Base-by-base conservation (phyloP, 2,797 vertebrate genomes). In the Falco naumanni region DNA sequence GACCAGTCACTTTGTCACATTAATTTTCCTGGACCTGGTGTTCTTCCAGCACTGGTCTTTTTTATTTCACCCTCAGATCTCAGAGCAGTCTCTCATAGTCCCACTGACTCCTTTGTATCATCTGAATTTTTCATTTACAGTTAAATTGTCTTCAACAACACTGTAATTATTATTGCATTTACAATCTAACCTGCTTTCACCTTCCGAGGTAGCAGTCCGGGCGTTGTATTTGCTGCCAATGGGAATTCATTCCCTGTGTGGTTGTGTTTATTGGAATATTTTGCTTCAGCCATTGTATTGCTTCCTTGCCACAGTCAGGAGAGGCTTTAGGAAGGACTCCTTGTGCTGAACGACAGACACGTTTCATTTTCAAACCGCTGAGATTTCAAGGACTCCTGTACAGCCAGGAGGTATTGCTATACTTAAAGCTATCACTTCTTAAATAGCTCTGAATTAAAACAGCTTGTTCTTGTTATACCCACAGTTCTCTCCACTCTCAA, bases 331-430 rank as follows among this genome's bases (percentile, higher is more conserved):
- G 69, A 65, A 92, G 41, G 79, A 53, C 15, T 61, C 28, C 16
- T 83, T 34, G 21, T 22, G 6, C 41, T 71, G 76, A 92, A 53
- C 4, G 33, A 39, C 69, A 88, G 72, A 20, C 92, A 66, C 53
- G 60, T 93, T 90, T 93, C 88, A 34, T 84, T 95, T 86, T 56
- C 53, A 84, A 68, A 33, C 37, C 61, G 77, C 70, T 81, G 72
- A 86, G 76, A 80, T 91, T 94, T 88, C 85, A 93, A 51, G 48
- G 68, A n/a, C 60, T 90, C 56, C 64, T 83, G 48, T 54, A 83
- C 76, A 94, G 77, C 85, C 57, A 78, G 57, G n/a, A 92, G 69
- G 33, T 56, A 71, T 57, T 70, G 69, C 72, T 74, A 5, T 45
- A 45, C 65, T 93, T 54, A 70, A 80, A 88, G 33, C 3, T 5